phyloP scores from a whole-genome alignment of 2,797 vertebrate genomes.

The Sylvilagus floridanus region DNA sequence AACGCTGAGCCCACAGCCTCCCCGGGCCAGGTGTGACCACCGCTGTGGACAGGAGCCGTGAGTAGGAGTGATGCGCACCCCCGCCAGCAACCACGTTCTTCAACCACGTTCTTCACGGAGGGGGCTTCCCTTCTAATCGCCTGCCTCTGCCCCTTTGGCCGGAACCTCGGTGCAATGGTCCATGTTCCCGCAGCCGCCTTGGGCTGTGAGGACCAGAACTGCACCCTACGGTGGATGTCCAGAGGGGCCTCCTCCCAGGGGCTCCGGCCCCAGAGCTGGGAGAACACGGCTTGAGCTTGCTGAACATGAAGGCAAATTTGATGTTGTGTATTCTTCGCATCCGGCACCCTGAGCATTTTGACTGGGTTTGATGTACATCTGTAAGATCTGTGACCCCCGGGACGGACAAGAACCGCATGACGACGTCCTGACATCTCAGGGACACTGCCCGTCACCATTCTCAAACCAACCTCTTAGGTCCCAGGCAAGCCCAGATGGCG shows the following conservation, averaged over 20 bases:
- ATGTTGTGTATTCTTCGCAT: not conserved
- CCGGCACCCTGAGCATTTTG: not conserved
- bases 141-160: not conserved
- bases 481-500: not conserved
- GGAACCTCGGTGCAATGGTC: not conserved
- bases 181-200: not conserved
- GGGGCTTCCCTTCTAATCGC: not conserved
- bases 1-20: not conserved
- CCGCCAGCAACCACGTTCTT: not conserved
- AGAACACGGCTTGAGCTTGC: too few species aligned
- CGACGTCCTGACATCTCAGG: not conserved
- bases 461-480: not conserved
- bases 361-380: not conserved
- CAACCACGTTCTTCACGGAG: not conserved
- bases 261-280: not conserved
- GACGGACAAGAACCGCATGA: accelerated
- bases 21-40: not conserved
- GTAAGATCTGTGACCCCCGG: not conserved
- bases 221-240: accelerated
- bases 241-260: not conserved
- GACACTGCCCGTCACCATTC: not conserved
- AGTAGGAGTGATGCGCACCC: not conserved
- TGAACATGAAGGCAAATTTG: too few species aligned
- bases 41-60: not conserved
- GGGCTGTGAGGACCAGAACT: not conserved